Evolutionary conservation across 2,888 invertebrate genomes (phyloP), one percentile per base, ranked within the genome.

Genomic region (Drosophila recens): DNA sequence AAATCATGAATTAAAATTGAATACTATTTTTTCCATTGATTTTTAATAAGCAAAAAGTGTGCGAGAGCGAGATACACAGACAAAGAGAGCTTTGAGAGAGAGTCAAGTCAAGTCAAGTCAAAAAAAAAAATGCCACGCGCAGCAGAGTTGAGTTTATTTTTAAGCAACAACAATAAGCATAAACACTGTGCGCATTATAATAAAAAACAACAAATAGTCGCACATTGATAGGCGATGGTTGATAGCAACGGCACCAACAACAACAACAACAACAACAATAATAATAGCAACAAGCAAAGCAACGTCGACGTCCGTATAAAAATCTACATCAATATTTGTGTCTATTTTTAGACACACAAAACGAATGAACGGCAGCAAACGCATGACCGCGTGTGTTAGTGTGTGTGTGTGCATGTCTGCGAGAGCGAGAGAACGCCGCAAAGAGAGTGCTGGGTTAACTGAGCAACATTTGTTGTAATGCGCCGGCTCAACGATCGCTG

Each of bases 311-410:
- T 72, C 58, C 80, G 67, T 79, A 87, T 75, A 74, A 89, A 90
- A 90, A 90, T 90, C 90, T 81, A 89, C 89, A 87, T 80, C 89
- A 90, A 87, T 89, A 90, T 90, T 89, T 90, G 87, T 81, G 69
- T 74, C 90, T 90, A 90, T 90, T 90, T 90, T 87, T 90, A 90
- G 90, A 80, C 67, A 75, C 75, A 80, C 66, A 78, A 82, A 72
- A 75, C 80, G 72, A 75, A 80, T 74, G 63, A 71, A 78, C 49
- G 49, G 36, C 71, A 71, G 36, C 71, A 71, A 75, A 77, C 87
- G 85, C 90, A 85, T 87, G 75, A 89, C 84, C 84, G 58, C 62
- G 66, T 58, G 43, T 5, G 45, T 59, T 70, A 67, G 6, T 27
- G 56, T 34, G 53, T 56, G 45, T 43, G 49, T 33, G 61, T 36